A percentile compares a stretch with the other conserved stretches of the same genome.
phyloP scores from a whole-genome alignment of 2,113 vertebrate genomes.

The Engystomops pustulosus region DNA sequence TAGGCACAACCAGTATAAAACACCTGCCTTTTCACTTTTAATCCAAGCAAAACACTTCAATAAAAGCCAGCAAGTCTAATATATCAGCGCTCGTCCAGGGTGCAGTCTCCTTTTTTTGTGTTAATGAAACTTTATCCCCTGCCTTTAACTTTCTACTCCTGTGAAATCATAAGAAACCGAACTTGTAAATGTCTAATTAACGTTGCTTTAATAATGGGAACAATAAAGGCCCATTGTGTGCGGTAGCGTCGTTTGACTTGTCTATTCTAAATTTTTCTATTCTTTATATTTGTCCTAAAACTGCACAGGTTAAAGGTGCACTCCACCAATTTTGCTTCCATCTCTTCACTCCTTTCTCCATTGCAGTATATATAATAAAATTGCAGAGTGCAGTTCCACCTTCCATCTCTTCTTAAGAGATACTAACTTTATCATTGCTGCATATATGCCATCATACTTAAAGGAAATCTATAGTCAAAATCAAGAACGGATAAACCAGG shows the following conservation, averaged over 20 bases:
- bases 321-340: too few species aligned
- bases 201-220: neutral
- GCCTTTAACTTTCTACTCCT: conserved; percentile 8
- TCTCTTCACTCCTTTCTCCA: too few species aligned
- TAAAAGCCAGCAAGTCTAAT: conserved; percentile 30
- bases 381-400: too few species aligned
- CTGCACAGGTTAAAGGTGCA: too few species aligned
- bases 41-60: conserved; percentile 46
- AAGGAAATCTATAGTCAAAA: too few species aligned
- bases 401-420: too few species aligned
- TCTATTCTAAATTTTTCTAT: too few species aligned
- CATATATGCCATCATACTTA: too few species aligned
- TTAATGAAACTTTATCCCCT: conserved; percentile 25
- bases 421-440: too few species aligned
- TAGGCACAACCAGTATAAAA: conserved; percentile 19
- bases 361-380: too few species aligned
- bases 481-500: too few species aligned
- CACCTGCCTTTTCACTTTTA: conserved; percentile 39
- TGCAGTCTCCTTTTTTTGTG: conserved; percentile 17
- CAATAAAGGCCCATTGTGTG: neutral
- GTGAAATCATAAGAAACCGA: conserved; percentile 4
- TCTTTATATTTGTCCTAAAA: too few species aligned
- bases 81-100: conserved; percentile 7
- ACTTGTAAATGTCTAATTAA: conserved; percentile 22
- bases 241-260: neutral